These are phyloP conservation scores for Cinara cedri DNA, from an alignment of 2,888 invertebrate genomes.

Conservation along the genomic window DNA sequence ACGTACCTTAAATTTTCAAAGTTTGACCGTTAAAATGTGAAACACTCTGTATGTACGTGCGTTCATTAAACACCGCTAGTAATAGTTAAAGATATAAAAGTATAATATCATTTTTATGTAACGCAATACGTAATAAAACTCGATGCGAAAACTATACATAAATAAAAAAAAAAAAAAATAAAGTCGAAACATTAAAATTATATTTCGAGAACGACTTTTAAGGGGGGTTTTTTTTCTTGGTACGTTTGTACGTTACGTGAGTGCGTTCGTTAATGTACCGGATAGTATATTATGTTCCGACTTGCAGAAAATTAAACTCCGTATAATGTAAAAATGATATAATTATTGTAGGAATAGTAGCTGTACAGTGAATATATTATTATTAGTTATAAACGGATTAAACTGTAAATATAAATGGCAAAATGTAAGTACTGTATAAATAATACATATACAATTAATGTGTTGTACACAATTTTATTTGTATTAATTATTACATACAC, in stretches of 20 bases:
- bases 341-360: no score
- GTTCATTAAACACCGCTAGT: neutral
- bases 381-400: no score
- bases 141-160: neutral
- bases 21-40: no score
- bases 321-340: neutral
- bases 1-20: no score
- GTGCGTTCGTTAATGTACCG: conserved; percentile 4
- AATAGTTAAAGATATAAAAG: neutral
- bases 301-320: conserved; percentile 6
- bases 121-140: neutral
- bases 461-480: no score
- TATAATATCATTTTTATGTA: neutral
- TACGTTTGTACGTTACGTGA: neutral
- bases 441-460: no score
- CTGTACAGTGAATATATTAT: no score
- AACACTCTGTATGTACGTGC: neutral
- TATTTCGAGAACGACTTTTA: neutral
- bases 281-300: neutral
- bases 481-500: no score
- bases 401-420: no score
- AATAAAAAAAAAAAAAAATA: neutral
- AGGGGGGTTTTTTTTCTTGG: neutral
- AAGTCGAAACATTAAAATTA: conserved; percentile 10
- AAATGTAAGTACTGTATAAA: no score